Percentiles rank a stretch among this genome's conserved stretches.
Evolutionary conservation across 2,797 vertebrate species (phyloP).

Genomic region (Galago senegalensis): DNA sequence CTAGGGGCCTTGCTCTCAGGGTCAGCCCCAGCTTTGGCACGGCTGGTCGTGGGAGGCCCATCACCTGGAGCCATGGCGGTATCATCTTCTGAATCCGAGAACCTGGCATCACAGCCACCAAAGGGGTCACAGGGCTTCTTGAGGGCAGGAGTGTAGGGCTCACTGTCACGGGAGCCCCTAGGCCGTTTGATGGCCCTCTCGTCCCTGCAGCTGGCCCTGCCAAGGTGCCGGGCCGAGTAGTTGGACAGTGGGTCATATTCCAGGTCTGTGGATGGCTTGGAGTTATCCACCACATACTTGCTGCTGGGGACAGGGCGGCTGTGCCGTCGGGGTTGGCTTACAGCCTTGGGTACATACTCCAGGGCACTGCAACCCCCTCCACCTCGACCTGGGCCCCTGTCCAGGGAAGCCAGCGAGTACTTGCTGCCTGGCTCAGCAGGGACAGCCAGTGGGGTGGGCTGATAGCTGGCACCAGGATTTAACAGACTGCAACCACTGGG

Average conservation of each 20-base stretch:
- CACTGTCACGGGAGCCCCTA: constrained; percentile 82
- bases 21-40: constrained; percentile 14
- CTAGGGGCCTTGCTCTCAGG: constrained; percentile 78
- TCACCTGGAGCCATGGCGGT: fast-evolving
- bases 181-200: constrained; percentile 86
- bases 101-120: constrained; percentile 87
- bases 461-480: constrained; percentile 91
- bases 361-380: constrained; percentile 85
- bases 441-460: constrained; percentile 92
- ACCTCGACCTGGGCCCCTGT: constrained; percentile 86
- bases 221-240: constrained; percentile 93
- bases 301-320: constrained; percentile 88
- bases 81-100: constrained; percentile 95
- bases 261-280: constrained; percentile 95
- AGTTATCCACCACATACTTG: constrained; percentile 96
- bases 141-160: constrained; percentile 88
- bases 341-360: constrained; percentile 95
- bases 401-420: constrained; percentile 93
- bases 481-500: constrained; percentile 91
- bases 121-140: constrained; percentile 90
- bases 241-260: constrained; percentile 99
- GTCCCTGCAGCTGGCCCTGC: constrained; percentile 87
- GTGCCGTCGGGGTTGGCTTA: constrained; percentile 90
- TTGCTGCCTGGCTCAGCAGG: constrained; percentile 89
- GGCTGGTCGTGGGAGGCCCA: constrained; percentile 80